Conservation (phyloP, 2,797 vertebrate genomes). For the Artibeus jamaicensis region DNA sequence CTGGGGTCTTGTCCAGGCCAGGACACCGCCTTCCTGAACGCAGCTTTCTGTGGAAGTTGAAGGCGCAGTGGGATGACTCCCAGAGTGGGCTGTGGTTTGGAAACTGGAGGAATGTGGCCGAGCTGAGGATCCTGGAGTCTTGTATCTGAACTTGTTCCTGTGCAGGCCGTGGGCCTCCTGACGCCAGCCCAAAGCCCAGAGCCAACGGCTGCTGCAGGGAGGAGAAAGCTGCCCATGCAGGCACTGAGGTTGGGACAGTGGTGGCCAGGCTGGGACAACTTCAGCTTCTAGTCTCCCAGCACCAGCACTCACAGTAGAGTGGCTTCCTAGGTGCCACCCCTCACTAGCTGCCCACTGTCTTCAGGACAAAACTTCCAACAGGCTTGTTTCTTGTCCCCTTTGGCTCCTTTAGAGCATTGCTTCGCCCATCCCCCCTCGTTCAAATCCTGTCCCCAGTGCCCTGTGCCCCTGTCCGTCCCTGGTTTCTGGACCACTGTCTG, state of each 20-base stretch:
- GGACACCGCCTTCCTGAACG: neutral
- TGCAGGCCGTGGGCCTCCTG: neutral
- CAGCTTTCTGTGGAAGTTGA: neutral
- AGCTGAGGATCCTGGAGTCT: too few relatives aligned
- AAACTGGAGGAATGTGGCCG: neutral
- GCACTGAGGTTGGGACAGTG: neutral
- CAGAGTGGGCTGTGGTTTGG: neutral
- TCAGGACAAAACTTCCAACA: neutral
- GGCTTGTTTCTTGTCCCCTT: neutral
- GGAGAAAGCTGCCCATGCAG: neutral
- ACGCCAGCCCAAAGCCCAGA: fast-evolving
- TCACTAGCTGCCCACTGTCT: neutral
- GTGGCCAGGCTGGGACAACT: neutral
- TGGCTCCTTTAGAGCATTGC: neutral
- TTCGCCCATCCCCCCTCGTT: fast-evolving
- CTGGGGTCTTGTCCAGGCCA: neutral
- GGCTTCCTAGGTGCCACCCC: neutral
- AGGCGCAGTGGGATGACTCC: neutral
- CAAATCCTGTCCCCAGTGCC: fast-evolving
- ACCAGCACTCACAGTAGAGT: neutral
- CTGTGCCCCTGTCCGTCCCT: fast-evolving
- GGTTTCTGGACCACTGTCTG: neutral
- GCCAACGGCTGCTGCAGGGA: neutral
- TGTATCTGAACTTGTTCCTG: neutral
- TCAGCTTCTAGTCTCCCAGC: neutral